A percentile compares a stretch with the other conserved stretches of the same genome.
These are phyloP conservation scores for Betta splendens DNA, from an alignment of 2,797 vertebrate species.

Conservation along the genomic window DNA sequence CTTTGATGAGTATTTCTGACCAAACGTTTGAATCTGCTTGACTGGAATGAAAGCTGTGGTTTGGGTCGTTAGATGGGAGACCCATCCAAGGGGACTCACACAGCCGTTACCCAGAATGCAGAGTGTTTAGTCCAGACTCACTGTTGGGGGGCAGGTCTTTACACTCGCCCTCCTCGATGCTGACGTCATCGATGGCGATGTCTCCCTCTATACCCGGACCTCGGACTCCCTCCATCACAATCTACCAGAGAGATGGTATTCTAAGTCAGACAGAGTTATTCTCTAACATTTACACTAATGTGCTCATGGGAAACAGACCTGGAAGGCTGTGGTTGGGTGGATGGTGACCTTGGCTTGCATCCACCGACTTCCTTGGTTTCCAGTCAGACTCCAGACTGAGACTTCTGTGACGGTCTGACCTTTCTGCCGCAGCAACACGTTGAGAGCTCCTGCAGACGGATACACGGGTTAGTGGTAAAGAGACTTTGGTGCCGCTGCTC, in stretches of 20 bases:
- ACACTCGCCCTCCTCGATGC: conserved; percentile 94
- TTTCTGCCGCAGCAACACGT: conserved; percentile 89
- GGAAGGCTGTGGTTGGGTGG: conserved; percentile 90
- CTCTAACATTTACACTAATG: too few species aligned
- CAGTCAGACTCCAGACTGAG: conserved; percentile 87
- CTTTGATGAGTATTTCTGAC: neutral
- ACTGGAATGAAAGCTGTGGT: neutral
- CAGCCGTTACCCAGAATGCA: too few species aligned
- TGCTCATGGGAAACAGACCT: too few species aligned
- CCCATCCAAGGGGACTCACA: too few species aligned
- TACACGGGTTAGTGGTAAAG: too few species aligned
- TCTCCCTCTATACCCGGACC: conserved; percentile 94
- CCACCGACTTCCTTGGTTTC: conserved; percentile 94
- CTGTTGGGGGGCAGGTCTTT: conserved; percentile 91
- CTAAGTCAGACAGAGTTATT: too few species aligned
- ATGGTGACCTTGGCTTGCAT: conserved; percentile 90
- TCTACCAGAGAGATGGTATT: conserved; percentile 54
- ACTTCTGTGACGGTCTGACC: conserved; percentile 83
- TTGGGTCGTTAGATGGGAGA: too few species aligned
- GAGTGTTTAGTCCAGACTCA: too few species aligned
- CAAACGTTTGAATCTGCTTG: neutral
- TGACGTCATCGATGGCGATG: conserved; percentile 93
- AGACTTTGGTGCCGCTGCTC: too few species aligned
- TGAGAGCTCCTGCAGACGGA: conserved; percentile 83
- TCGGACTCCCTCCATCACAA: conserved; percentile 93